phyloP scores from a whole-genome alignment of 2,888 invertebrate genomes.

The Quadroppia sp. region DNA sequence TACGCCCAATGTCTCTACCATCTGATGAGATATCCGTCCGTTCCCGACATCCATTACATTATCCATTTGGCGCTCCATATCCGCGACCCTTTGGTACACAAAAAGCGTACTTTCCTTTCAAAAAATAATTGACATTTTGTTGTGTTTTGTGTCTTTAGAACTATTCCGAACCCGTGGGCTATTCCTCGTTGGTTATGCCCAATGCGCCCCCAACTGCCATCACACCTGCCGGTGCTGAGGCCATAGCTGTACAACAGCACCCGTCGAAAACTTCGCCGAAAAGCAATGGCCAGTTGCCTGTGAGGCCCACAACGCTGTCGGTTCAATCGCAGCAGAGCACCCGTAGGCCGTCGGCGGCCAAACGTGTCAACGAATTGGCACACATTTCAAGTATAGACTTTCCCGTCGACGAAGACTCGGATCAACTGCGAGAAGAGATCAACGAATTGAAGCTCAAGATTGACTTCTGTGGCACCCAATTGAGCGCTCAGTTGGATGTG shows the following conservation, averaged over 20 bases:
- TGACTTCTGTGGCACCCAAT: constrained; percentile 41
- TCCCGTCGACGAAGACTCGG: constrained; percentile 23
- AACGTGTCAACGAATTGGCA: constrained; percentile 20
- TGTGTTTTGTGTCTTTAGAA: constrained; percentile 25
- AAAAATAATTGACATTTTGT: no score
- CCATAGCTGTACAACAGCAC: background rate
- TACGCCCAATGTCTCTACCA: constrained; percentile 63
- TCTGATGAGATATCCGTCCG: constrained; percentile 65
- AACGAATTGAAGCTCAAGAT: constrained; percentile 35
- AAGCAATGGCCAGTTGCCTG: constrained; percentile 11
- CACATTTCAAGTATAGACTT: constrained; percentile 36
- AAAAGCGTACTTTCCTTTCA: no score
- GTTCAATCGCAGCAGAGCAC: background rate
- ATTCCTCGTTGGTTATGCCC: constrained; percentile 41
- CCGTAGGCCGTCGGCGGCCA: background rate
- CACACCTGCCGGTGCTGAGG: background rate
- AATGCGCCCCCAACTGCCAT: constrained; percentile 9
- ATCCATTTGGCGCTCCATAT: constrained; percentile 61
- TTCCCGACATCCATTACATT: constrained; percentile 62
- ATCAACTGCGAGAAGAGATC: constrained; percentile 17
- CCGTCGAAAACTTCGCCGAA: background rate
- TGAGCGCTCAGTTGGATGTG: constrained; percentile 39
- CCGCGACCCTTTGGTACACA: constrained; percentile 55
- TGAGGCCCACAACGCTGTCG: background rate
- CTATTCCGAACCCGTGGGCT: constrained; percentile 40